phyloP scores from a whole-genome alignment of 2,888 invertebrate species.

The Salpingus planirostris region DNA sequence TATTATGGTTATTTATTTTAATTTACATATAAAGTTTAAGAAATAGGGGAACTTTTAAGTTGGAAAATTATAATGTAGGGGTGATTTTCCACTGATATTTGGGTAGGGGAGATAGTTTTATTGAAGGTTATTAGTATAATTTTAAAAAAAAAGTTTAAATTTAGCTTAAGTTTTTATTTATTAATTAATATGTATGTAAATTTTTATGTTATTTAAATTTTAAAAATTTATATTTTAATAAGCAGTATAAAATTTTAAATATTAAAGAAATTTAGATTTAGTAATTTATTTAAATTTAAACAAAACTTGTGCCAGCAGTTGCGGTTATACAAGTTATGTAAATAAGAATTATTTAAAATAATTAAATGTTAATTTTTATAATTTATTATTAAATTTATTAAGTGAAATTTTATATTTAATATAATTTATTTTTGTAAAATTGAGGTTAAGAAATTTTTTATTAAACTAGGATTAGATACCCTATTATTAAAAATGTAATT shows the following conservation, averaged over 20 bases:
- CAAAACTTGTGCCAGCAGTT: constrained; percentile 62
- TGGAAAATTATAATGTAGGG: too few relatives aligned
- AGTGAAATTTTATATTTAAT: constrained; percentile 51
- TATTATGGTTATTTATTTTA: background rate
- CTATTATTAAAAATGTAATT: constrained; percentile 50
- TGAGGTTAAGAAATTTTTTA: constrained; percentile 40
- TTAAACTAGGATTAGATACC: constrained; percentile 63
- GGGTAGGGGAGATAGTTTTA: background rate
- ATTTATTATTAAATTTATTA: constrained; percentile 44
- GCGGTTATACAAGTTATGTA: constrained; percentile 57
- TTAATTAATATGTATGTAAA: background rate
- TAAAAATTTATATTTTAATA: background rate
- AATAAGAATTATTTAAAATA: constrained; percentile 17
- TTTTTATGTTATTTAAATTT: background rate
- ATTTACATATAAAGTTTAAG: background rate
- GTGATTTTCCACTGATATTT: background rate
- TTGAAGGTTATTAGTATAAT: too few relatives aligned
- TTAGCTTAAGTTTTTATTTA: background rate
- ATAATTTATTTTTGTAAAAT: constrained; percentile 15
- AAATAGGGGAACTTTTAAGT: background rate
- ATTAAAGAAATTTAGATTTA: constrained; percentile 54
- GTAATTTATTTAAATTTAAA: constrained; percentile 50
- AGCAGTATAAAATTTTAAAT: constrained; percentile 47
- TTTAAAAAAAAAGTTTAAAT: constrained; percentile 1
- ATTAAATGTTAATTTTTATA: constrained; percentile 37